Conservation (phyloP, 2,797 vertebrate genomes). For the Danio choprae region DNA sequence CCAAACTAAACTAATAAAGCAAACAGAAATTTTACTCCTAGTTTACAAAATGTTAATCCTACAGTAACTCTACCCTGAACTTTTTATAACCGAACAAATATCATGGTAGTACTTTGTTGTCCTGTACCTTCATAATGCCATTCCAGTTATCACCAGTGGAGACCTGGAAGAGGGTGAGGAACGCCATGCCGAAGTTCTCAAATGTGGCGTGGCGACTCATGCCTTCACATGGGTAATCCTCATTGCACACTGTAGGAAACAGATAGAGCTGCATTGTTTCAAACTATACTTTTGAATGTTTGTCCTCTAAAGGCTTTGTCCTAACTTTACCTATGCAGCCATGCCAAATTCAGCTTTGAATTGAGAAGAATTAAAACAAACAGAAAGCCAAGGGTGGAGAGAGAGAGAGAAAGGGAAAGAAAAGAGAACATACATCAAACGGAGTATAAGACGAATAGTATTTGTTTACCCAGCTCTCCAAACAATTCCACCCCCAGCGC, state of each 20-base stretch:
- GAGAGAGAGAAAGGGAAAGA: background rate
- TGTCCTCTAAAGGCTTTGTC: background rate
- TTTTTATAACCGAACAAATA: background rate
- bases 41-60: background rate
- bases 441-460: conserved; percentile 21
- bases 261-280: conserved; percentile 12
- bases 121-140: conserved; percentile 96
- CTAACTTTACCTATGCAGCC: background rate
- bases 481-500: conserved; percentile 98
- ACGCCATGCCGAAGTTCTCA: conserved; percentile 98
- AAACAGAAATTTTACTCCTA: too few relatives aligned
- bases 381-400: background rate
- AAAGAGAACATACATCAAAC: background rate
- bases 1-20: background rate
- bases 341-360: conserved; percentile 2
- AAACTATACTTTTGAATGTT: background rate
- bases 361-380: background rate
- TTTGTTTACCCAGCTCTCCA: conserved; percentile 91
- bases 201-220: conserved; percentile 99
- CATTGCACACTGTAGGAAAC: conserved; percentile 86
- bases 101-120: background rate
- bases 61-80: background rate
- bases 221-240: conserved; percentile 95
- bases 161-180: conserved; percentile 97
- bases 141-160: conserved; percentile 99